Base-by-base conservation (phyloP, 2,113 vertebrate genomes). In the Pseudorhombus dupliciocellatus region DNA sequence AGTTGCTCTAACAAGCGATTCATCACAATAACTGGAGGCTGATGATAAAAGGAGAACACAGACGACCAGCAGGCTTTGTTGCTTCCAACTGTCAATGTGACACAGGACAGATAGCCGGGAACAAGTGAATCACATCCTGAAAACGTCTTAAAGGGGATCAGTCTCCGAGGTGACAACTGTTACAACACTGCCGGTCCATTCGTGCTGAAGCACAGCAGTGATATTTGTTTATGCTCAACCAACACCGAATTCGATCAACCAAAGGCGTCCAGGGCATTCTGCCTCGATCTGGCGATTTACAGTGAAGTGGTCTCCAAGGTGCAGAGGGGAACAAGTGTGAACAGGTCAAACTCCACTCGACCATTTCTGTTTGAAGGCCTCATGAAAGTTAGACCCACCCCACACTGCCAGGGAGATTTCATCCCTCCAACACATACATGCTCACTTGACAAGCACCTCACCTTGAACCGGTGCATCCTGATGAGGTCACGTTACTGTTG, bases 91-190 rank as follows among this genome's bases (percentile, higher is more conserved):
- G 75, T 79, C 77, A 70, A 63, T 40, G 6, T 69, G 68, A 84
- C 22, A 84, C 4, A 50, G 58, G 58, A 28, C 87, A 87, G 85
- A 57, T 61, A 57, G 59, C 42, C 34, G 44, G 73, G 74, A 86
- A 51, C 58, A 61, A 75, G 56, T 83, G 84, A 86, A 83, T 84
- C 81, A 81, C 72, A 80, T 90, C 78, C 78, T 84, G 37, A 55
- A 52, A 63, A 68, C 58, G 64, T 66, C n/a, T 28, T 40, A 53
- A 24, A 21, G 51, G 46, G 67, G 57, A 71, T 67, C 74, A 10
- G 83, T 66, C 12, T 66, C 62, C n/a, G 20, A 55, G 70, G 66
- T 42, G 56, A 84, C 65, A 3, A 34, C 1, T 6, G 48, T 11
- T 65, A 81, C 75, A 71, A 79, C 51, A 78, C 2, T 37, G 37